These are phyloP conservation scores for Morone saxatilis DNA, from an alignment of 2,113 vertebrate genomes.

Conservation along the genomic window DNA sequence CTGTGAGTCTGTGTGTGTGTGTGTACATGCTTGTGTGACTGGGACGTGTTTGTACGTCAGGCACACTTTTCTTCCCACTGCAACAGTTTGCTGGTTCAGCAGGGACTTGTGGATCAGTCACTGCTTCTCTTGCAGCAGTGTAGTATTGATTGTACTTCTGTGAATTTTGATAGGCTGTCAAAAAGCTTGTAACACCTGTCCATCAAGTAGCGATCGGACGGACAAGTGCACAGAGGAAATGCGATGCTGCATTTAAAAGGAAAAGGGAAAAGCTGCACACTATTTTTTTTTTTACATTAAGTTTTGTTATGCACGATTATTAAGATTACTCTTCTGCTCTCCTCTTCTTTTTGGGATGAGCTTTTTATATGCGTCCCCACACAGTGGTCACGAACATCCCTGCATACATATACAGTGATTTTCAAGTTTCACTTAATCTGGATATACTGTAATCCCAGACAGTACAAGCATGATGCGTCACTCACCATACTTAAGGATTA, in stretches of 20 bases:
- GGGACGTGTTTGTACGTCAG: conserved; percentile 47
- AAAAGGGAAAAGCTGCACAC: not conserved
- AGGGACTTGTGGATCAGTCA: conserved; percentile 71
- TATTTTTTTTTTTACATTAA: conserved; percentile 17
- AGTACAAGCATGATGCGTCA: conserved; percentile 47
- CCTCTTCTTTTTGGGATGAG: conserved; percentile 17
- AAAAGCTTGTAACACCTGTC: conserved; percentile 69
- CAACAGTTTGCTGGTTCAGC: conserved; percentile 77
- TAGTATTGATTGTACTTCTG: conserved; percentile 65
- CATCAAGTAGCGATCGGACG: conserved; percentile 45
- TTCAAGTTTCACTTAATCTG: conserved; percentile 55
- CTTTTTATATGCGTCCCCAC: conserved; percentile 35
- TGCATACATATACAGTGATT: conserved; percentile 19
- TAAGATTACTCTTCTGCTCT: conserved; percentile 2
- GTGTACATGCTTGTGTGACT: not conserved
- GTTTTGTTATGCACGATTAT: conserved; percentile 22
- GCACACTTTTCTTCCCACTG: conserved; percentile 49
- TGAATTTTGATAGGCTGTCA: conserved; percentile 71
- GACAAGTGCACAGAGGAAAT: conserved; percentile 19
- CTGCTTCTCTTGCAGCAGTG: conserved; percentile 62
- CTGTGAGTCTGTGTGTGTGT: conserved; percentile 15
- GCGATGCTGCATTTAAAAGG: conserved; percentile 4
- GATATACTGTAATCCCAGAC: conserved; percentile 42
- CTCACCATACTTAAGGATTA: conserved; percentile 52
- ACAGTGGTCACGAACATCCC: conserved; percentile 12